These are phyloP conservation scores for Agrochola litura DNA, from an alignment of 2,888 invertebrate genomes.

Conservation along the genomic window DNA sequence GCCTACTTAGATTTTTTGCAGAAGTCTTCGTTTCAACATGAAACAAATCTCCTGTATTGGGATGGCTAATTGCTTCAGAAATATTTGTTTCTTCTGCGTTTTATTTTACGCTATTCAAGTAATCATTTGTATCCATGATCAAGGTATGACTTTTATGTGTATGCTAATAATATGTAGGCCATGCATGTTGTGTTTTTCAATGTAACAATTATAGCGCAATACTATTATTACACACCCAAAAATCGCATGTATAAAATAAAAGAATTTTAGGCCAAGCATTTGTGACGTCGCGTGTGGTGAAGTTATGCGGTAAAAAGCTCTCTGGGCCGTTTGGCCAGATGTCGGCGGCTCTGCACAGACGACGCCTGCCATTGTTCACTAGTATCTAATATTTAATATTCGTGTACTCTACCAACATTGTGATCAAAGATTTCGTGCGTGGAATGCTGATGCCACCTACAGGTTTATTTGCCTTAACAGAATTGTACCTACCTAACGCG, in stretches of 20 bases:
- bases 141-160: neutral
- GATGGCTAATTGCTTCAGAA: slow-evolving; percentile 12
- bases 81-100: slow-evolving; percentile 6
- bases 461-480: slow-evolving; percentile 55
- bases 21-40: slow-evolving; percentile 28
- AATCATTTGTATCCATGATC: neutral
- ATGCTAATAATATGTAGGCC: slow-evolving; percentile 17
- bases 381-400: slow-evolving; percentile 67
- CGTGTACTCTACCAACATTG: slow-evolving; percentile 64
- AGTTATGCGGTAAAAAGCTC: slow-evolving; percentile 72
- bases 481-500: slow-evolving; percentile 18
- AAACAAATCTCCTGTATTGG: slow-evolving; percentile 21
- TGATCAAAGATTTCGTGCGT: slow-evolving; percentile 69
- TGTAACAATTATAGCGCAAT: slow-evolving; percentile 19
- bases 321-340: slow-evolving; percentile 71
- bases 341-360: slow-evolving; percentile 65
- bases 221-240: slow-evolving; percentile 55
- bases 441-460: slow-evolving; percentile 69
- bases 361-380: slow-evolving; percentile 70
- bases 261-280: slow-evolving; percentile 70
- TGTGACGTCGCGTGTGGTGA: slow-evolving; percentile 72
- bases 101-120: slow-evolving; percentile 5
- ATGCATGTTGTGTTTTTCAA: slow-evolving; percentile 27
- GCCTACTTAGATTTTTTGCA: slow-evolving; percentile 59
- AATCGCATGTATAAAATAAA: slow-evolving; percentile 55